Conservation (phyloP, 2,113 vertebrate genomes). For the Sturnus vulgaris region DNA sequence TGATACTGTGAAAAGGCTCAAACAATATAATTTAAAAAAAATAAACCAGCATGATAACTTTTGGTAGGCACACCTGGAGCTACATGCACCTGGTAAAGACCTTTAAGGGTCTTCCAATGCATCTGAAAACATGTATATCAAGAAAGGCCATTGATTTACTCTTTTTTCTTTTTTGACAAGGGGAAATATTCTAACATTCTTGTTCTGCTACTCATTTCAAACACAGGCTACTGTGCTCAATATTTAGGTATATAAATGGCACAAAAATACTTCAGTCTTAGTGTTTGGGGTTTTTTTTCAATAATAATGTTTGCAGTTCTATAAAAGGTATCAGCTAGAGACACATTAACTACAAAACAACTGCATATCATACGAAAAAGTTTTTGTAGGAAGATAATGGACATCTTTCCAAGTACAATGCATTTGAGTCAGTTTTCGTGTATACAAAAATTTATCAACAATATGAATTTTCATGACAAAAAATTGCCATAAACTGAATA, state of each 20-base stretch:
- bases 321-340: not conserved
- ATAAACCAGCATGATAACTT: not conserved
- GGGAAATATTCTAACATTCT: not conserved
- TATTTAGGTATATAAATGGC: not conserved
- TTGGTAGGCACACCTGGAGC: not conserved
- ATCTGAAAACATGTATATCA: not conserved
- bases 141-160: not conserved
- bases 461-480: not conserved
- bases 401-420: not conserved
- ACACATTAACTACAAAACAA: not conserved
- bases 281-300: not conserved
- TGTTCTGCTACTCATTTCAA: not conserved
- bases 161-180: not conserved
- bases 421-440: not conserved
- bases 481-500: not conserved
- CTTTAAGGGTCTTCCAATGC: not conserved
- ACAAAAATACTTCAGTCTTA: not conserved
- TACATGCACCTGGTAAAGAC: not conserved
- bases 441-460: not conserved
- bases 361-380: not conserved
- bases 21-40: not conserved
- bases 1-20: not conserved
- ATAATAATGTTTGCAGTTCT: not conserved
- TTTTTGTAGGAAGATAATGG: not conserved
- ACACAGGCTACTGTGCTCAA: not conserved